phyloP scores from a whole-genome alignment of 1,140 invertebrate species.

The Lepidurus packardi region DNA sequence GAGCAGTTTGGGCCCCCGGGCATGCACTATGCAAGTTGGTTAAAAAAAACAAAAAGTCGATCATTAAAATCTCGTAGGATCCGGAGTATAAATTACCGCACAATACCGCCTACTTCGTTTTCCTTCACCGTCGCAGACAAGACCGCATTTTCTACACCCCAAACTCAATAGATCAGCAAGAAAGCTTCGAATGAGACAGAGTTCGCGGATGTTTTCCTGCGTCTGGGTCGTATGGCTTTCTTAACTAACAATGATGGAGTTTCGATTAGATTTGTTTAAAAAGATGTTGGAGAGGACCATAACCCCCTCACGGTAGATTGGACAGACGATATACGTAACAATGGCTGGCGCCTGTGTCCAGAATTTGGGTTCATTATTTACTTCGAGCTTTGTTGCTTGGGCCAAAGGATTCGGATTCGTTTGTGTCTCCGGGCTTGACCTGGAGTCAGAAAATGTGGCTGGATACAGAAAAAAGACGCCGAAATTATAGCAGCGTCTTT shows the following conservation, averaged over 20 bases:
- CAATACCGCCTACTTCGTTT: no score
- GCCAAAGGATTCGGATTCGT: not conserved
- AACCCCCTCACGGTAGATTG: not conserved
- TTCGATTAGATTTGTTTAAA: not conserved
- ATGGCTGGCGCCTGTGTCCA: not conserved
- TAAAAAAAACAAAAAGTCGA: no score
- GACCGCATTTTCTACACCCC: no score
- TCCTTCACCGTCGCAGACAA: no score
- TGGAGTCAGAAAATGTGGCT: not conserved
- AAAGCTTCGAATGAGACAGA: no score
- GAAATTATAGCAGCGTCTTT: not conserved
- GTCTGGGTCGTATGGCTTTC: not conserved
- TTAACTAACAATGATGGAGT: not conserved
- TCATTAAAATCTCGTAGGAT: no score
- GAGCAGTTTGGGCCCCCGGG: no score
- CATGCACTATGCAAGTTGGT: no score
- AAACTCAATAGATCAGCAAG: no score
- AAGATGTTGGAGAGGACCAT: not conserved
- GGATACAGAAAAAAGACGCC: not conserved
- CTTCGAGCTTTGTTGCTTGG: not conserved
- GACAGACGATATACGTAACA: not conserved
- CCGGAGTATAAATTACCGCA: no score
- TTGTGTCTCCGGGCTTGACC: not conserved
- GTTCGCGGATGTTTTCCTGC: no score
- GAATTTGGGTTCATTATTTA: not conserved